Evolutionary conservation across 2,797 vertebrate genomes (phyloP), one percentile per base, ranked within the genome.

Genomic region (Salmo trutta): DNA sequence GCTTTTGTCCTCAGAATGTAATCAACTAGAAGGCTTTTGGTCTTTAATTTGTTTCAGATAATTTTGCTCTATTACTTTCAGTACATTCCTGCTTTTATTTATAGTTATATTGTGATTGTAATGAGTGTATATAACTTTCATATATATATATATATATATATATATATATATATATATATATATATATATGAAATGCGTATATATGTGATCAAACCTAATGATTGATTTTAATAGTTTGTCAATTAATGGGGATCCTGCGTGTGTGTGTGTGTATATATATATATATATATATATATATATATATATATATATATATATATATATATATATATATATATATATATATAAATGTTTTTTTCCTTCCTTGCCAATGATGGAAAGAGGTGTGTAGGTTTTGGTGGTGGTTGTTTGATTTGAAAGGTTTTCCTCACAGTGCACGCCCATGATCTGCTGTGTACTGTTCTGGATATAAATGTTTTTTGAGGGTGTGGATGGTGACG

Each of bases 51-150:
- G 83, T 90, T 88, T 89, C 77, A 84, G 86, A 79, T 73, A 91
- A 79, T 86, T 88, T 84, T 86, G 87, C 89, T 85, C 70, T 88
- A 82, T 84, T 87, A 81, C 88, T 83, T 90, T 93, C 90, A 91
- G 81, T 90, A 93, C 93, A 94, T 94, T 94, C 93, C 93, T 93
- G 78, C 88, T 89, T 72, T 94, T 94, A 95, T 94, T 95, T 95
- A 94, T 94, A 88, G 62, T 89, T 92, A 78, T 87, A 88, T 92
- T 89, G 88, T 92, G 86, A 91, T 92, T 91, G 92, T 92, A 91
- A 90, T 85, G 91, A 90, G 87, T 93, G 92, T 93, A 93, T 93
- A 92, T 93, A 92, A 75, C 86, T 88, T 89, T 83, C 83, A 89
- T 91, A 87, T 93, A 85, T 85, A 90, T 83, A 90, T 81, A 86